phyloP scores from a whole-genome alignment of 1,140 invertebrate genomes.

The Chironomus tepperi region DNA sequence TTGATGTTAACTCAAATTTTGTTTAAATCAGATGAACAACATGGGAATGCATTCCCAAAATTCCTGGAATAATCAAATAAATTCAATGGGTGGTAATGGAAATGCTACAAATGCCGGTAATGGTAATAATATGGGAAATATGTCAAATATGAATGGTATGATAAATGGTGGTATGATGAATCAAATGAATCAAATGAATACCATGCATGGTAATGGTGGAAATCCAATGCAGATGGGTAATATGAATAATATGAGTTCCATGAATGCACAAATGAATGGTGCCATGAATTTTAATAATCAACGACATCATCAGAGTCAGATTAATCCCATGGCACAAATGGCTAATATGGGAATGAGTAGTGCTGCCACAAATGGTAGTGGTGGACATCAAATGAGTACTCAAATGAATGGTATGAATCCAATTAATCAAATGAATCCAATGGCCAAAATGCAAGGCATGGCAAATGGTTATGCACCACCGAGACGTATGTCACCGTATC shows the following conservation, averaged over 20 bases:
- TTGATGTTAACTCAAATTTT: not conserved
- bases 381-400: slow-evolving; percentile 35
- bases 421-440: slow-evolving; percentile 32
- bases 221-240: slow-evolving; percentile 34
- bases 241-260: slow-evolving; percentile 44
- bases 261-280: slow-evolving; percentile 28
- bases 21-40: slow-evolving; percentile 27
- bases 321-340: slow-evolving; percentile 55
- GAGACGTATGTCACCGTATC: slow-evolving; percentile 68
- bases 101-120: slow-evolving; percentile 15
- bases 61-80: slow-evolving; percentile 32
- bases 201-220: slow-evolving; percentile 28
- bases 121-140: slow-evolving; percentile 25
- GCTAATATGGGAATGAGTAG: slow-evolving; percentile 50
- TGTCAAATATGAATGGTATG: slow-evolving; percentile 28
- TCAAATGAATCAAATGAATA: slow-evolving; percentile 33
- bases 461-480: slow-evolving; percentile 42
- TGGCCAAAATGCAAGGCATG: slow-evolving; percentile 42
- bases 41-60: slow-evolving; percentile 31
- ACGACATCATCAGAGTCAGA: slow-evolving; percentile 32
- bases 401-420: slow-evolving; percentile 26
- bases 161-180: slow-evolving; percentile 37
- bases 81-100: slow-evolving; percentile 36
- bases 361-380: not conserved
- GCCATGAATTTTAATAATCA: slow-evolving; percentile 31